Base-by-base conservation (phyloP, 2,113 vertebrate species). In the Oostethus manadensis region DNA sequence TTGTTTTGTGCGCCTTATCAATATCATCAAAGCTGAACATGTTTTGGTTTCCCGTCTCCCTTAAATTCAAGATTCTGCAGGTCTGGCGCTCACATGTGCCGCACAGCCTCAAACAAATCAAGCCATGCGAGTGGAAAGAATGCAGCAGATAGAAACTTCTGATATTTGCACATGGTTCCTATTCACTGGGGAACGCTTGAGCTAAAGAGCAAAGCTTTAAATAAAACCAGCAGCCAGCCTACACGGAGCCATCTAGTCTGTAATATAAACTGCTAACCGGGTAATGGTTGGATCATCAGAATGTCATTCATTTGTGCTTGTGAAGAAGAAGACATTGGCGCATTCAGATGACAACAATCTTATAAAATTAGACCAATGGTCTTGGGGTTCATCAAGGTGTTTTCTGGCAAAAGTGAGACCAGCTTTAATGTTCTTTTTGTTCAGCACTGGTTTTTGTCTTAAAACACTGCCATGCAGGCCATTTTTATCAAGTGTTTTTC, bases 141-240 rank as follows among this genome's bases (percentile, higher is more conserved):
- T 82, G 83, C 60, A 62, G 74, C 67, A 54, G 60, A 78, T 78
- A 75, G 68, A 66, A 79, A 67, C 55, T 54, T 60, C 73, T 76
- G 59, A 71, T 71, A 71, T 71, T 76, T 76, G 60, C 85, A 87
- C 76, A 71, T 84, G 85, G 77, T 80, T 82, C 70, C 68, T 68
- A 71, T 83, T 81, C 58, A 57, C 51, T 43, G 38, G 22, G 50
- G 11, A 54, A 38, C 51, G 17, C 42, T 51, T 51, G 58, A 40
- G 59, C 17, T 53, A 60, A 71, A 68, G 42, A 56, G 45, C 48
- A 68, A 64, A 78, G 23, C 62, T 47, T 71, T 49, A 76, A 70
- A 76, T 60, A 38, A 44, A 70, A 51, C 35, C 22, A 26, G 74
- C 1, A 2, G 51, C 22, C 43, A 58, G 59, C 43, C 46, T 43